phyloP scores from a whole-genome alignment of 2,797 vertebrate species.

The Hemitrygon akajei region DNA sequence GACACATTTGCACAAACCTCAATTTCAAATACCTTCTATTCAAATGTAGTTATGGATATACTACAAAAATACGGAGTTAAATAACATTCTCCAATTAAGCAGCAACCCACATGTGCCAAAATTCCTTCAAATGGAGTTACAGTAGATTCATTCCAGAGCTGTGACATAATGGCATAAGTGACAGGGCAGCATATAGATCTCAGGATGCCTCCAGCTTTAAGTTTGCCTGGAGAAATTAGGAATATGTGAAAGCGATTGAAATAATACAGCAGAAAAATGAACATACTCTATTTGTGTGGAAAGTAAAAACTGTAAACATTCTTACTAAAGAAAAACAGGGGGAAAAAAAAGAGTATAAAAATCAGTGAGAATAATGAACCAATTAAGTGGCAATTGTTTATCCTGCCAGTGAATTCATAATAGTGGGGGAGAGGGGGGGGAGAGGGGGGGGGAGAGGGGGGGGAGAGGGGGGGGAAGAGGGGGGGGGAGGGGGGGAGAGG shows the following conservation, averaged over 20 bases:
- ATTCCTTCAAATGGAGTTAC: neutral
- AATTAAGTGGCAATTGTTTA: too few relatives aligned
- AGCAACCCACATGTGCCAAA: neutral
- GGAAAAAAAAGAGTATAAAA: neutral
- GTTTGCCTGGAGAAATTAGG: neutral
- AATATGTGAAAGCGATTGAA: neutral
- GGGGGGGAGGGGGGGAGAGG: too few relatives aligned
- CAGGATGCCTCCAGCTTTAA: neutral
- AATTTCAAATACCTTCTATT: neutral
- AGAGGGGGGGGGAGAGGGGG: too few relatives aligned
- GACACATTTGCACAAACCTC: neutral
- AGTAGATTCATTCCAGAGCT: neutral
- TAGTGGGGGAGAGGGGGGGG: too few relatives aligned
- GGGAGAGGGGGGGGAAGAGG: too few relatives aligned
- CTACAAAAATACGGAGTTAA: neutral
- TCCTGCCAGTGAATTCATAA: too few relatives aligned
- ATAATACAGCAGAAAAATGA: neutral
- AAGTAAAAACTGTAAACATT: neutral
- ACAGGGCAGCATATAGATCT: slow-evolving; percentile 20
- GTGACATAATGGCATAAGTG: neutral
- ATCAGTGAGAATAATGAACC: neutral
- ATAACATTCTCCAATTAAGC: neutral
- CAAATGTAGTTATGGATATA: neutral
- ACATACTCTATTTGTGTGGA: neutral
- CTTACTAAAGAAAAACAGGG: too few relatives aligned